Percentiles rank a stretch among this genome's conserved stretches.
Evolutionary conservation across 2,797 vertebrate genomes (phyloP).

Genomic region (Lithobates pipiens): DNA sequence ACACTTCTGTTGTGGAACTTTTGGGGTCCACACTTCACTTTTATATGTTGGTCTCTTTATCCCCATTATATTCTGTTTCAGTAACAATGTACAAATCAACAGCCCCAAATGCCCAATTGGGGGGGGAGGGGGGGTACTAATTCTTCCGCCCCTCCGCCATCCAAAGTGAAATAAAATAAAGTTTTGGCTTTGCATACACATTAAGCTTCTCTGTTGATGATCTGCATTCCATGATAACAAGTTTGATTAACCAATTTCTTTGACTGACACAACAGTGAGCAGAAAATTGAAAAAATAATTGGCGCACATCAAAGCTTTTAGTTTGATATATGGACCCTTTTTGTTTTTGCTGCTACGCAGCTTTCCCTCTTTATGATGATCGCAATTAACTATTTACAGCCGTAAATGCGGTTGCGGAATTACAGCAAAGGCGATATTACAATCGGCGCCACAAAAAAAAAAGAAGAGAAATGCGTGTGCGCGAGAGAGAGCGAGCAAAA

Average conservation of each 20-base stretch:
- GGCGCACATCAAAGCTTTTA: conserved; percentile 35
- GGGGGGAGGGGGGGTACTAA: too few relatives aligned
- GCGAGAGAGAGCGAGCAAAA: background rate
- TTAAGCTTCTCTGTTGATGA: background rate
- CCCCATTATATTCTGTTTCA: too few relatives aligned
- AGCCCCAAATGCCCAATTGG: too few relatives aligned
- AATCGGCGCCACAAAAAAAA: background rate
- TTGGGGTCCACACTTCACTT: too few relatives aligned
- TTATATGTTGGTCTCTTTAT: too few relatives aligned
- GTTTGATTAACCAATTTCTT: conserved; percentile 56
- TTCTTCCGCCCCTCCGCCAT: too few relatives aligned
- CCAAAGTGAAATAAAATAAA: background rate
- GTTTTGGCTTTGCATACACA: background rate
- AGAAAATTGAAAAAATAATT: conserved; percentile 55
- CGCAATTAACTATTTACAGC: conserved; percentile 47
- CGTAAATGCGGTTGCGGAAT: background rate
- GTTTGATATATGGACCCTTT: conserved; percentile 33
- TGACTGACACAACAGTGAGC: conserved; percentile 40
- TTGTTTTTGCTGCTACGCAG: conserved; percentile 30
- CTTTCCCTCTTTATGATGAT: conserved; percentile 26
- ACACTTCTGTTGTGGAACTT: too few relatives aligned
- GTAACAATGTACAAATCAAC: too few relatives aligned
- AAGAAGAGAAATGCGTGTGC: background rate
- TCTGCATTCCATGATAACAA: conserved; percentile 26
- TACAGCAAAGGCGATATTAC: background rate